Evolutionary conservation across 1,140 invertebrate genomes (phyloP), one percentile per base, ranked within the genome.

Genomic region (Rhyacophila brunnea): DNA sequence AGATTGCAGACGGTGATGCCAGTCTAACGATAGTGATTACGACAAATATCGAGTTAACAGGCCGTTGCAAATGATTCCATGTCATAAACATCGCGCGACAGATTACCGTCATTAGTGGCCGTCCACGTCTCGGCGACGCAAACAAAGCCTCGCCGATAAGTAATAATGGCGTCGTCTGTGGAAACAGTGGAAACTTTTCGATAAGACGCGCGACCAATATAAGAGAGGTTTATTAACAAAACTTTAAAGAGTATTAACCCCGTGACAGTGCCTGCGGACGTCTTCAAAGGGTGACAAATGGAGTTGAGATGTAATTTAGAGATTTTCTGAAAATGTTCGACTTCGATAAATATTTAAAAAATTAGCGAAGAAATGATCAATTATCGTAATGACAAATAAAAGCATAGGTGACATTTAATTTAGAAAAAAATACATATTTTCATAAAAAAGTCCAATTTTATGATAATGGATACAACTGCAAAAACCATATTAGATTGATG

Each of bases 101-200:
- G 62, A 64, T 64, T 64, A 60, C 58, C 50, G 57, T 52, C 62
- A 60, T 64, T 64, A 64, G 51, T 44, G 36, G 40, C 49, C 34
- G 13, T 36, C 48, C 35, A 18, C 23, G 23, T 28, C 46, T 51
- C 52, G 13, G 19, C 19, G n/a, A 18, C 40, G 44, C 52, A 45
- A 52, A 52, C 49, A 38, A 47, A 44, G 42, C 38, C 13, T 36
- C 20, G 53, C 32, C 52, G 59, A 50, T 61, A 43, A 54, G 45
- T 61, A 45, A 49, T 47, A 60, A 60, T 60, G 42, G 42, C 44
- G 50, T 17, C 45, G 43, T 23, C 19, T 19, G 45, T 23, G 54
- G 44, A 50, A 59, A 44, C 51, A 43, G 13, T 18, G n/a, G 23
- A 28, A 28, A 28, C 23, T 28, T 28, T 3, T 28, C 23, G 23